Conservation (phyloP, 2,113 vertebrate species). For the Cercopithecus mona region DNA sequence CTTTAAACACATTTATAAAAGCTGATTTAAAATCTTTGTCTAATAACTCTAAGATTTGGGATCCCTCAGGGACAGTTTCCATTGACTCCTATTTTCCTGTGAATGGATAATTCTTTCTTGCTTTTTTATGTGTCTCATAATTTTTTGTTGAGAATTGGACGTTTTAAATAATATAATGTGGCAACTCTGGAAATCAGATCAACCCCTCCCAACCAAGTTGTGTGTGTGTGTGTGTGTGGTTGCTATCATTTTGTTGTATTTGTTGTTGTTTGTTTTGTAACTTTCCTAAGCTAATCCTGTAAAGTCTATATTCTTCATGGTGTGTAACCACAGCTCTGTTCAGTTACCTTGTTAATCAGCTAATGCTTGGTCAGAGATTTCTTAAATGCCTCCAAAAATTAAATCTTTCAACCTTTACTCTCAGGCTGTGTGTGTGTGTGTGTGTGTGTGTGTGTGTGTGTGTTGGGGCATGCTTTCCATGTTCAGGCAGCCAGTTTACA, state of each 20-base stretch:
- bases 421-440: background rate
- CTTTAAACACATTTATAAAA: background rate
- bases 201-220: background rate
- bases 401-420: background rate
- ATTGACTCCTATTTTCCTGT: background rate
- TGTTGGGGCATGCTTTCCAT: background rate
- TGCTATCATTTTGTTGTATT: background rate
- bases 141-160: background rate
- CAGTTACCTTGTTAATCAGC: background rate
- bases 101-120: background rate
- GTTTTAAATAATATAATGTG: background rate
- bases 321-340: background rate
- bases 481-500: background rate
- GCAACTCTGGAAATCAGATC: background rate
- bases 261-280: background rate
- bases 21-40: background rate
- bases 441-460: background rate
- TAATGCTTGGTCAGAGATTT: background rate
- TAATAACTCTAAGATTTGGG: background rate
- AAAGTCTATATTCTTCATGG: background rate
- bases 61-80: background rate
- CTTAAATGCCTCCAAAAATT: background rate
- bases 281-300: background rate
- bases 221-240: background rate
- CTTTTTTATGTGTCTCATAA: background rate